Evolutionary conservation across 1,140 invertebrate species (phyloP), one percentile per base, ranked within the genome.

Genomic region (Lasioglossum albipes): DNA sequence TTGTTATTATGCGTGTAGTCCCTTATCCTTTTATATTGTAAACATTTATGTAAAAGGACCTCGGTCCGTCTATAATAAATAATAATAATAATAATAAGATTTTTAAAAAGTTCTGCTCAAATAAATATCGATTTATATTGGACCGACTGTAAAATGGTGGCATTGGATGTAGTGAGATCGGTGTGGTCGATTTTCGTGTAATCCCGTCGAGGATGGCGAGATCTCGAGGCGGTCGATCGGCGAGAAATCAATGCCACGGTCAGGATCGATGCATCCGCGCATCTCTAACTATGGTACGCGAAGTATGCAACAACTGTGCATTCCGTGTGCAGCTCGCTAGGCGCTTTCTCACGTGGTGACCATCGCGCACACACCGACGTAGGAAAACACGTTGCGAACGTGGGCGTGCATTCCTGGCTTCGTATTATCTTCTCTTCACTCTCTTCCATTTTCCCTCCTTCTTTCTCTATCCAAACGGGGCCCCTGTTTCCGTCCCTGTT

Each of bases 341-440:
- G 88, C 86, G 84, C 85, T 85, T 90, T 91, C 89, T 91, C 89
- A 89, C 89, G 88, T 88, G 87, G 85, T 85, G 88, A 87, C 87
- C 88, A 71, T 61, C 82, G 59, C 57, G 18, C 82, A 89, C 87
- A 90, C 87, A 91, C 90, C 87, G 90, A 91, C 89, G 70, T 87
- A 90, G 89, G 87, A 89, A 91, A 92, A 91, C 87, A 91, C 89
- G 87, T 89, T 85, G 87, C 70, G 88, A 89, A 91, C 91, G 92
- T 92, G 89, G 91, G 91, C 90, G 89, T 92, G 87, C 91, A 92
- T 92, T 92, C 92, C 91, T 89, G 88, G 87, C 89, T 86, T 91
- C 89, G 88, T 88, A 91, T 90, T 92, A 91, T 92, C 91, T 92
- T 75, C 84, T 82, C 82, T 77, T 84, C 84, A 77, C 84, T 49